A percentile compares a stretch with the other conserved stretches of the same genome.
These are phyloP conservation scores for Hydrotaea diabolus DNA, from an alignment of 2,888 invertebrate species.

Conservation along the genomic window DNA sequence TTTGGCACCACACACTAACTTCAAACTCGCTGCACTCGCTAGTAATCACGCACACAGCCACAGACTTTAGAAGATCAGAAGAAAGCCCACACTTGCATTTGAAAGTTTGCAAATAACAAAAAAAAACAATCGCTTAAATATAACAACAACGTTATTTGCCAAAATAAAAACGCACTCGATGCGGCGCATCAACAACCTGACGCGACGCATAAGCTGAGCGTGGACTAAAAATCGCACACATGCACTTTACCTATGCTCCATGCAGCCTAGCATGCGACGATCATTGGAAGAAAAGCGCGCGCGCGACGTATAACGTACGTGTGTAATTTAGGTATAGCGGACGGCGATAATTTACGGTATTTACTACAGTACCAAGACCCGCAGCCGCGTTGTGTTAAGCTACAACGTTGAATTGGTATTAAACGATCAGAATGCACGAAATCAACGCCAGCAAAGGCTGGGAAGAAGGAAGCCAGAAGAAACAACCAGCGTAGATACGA, in stretches of 20 bases:
- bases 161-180: slow-evolving; percentile 26
- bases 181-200: slow-evolving; percentile 4
- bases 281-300: neutral
- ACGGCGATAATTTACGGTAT: neutral
- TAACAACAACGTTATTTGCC: neutral
- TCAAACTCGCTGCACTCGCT: slow-evolving; percentile 25
- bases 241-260: neutral
- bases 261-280: neutral
- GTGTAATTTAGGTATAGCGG: slow-evolving; percentile 13
- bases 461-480: neutral
- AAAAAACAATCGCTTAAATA: neutral
- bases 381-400: slow-evolving; percentile 58
- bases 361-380: slow-evolving; percentile 33
- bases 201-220: neutral
- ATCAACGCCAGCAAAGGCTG: neutral
- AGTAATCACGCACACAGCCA: slow-evolving; percentile 33
- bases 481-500: neutral
- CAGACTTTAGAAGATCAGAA: slow-evolving; percentile 29
- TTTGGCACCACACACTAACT: slow-evolving; percentile 37
- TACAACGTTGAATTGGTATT: slow-evolving; percentile 66
- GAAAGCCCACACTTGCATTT: slow-evolving; percentile 65
- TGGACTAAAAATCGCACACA: neutral
- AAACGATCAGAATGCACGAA: slow-evolving; percentile 54
- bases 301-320: neutral
- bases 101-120: slow-evolving; percentile 35